Base-by-base conservation (phyloP, 2,797 vertebrate genomes). In the Myotis findleyi region DNA sequence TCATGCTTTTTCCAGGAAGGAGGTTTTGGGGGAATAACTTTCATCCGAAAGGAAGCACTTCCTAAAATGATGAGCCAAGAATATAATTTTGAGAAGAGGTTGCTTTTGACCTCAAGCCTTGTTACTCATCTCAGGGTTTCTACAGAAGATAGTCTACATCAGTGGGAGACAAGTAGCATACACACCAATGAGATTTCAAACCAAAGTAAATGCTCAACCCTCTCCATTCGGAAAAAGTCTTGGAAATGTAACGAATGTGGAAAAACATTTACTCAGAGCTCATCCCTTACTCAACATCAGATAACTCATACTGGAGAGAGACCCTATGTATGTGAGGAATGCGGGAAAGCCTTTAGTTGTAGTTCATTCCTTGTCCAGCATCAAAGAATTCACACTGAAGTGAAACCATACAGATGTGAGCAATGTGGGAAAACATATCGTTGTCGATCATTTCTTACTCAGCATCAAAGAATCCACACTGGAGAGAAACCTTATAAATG, bases 381-480 rank as follows among this genome's bases (percentile, higher is more conserved):
- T 44, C 95, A 97, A 55, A 95, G 97, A 88, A 97, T 97, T 59
- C 97, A 98, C 79, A 97, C 93, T 1, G 97, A 97, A 59, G 95
- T 97, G 68, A 98, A 98, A 85, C 97, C 97, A 16, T 97, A 97
- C n/a, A 83, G 66, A 13, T 98, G 98, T 72, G 83, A 93, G 5
- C 96, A 97, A 4, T 98, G 97, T 23, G 97, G 96, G 64, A 98
- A 98, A 88, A 82, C 94, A 23, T 98, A 98, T 80, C 94, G 93
- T 66, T 97, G 97, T 69, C 97, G 33, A 41, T 98, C 98, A 3
- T 97, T 97, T 89, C 98, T 98, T 77, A 96, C 95, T 59, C 97
- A 97, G 47, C 98, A 98, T 44, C 95, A 96, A 38, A 97, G 96
- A 88, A 94, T 97, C 77, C 98, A 98, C 90, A 97, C 92, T 7